These are phyloP conservation scores for Parnassius smintheus DNA, from an alignment of 2,888 invertebrate species.

Conservation along the genomic window DNA sequence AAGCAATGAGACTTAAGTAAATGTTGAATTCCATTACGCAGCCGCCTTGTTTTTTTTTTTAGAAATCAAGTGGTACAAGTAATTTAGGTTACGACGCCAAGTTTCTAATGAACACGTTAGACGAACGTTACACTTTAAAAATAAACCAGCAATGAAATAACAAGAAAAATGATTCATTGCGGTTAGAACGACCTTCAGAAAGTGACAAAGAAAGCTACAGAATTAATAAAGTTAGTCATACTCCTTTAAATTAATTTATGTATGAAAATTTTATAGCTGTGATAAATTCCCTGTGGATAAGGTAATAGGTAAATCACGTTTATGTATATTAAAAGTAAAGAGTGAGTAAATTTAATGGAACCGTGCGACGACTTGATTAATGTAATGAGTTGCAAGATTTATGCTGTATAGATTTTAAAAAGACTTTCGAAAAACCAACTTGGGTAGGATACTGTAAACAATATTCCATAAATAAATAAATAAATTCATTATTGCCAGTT, in stretches of 20 bases:
- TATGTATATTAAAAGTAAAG: conserved; percentile 6
- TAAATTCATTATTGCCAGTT: too few relatives aligned
- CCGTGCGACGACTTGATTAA: neutral
- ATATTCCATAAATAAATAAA: too few relatives aligned
- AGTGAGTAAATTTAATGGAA: conserved; percentile 2
- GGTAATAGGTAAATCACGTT: conserved; percentile 5
- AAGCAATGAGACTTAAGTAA: too few relatives aligned
- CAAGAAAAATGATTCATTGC: conserved; percentile 18
- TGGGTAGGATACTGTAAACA: too few relatives aligned
- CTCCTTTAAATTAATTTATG: conserved; percentile 10
- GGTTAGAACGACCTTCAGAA: conserved; percentile 19
- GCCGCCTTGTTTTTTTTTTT: too few relatives aligned
- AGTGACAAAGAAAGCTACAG: conserved; percentile 22
- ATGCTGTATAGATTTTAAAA: too few relatives aligned
- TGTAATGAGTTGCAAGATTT: neutral
- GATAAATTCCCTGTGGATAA: conserved; percentile 14
- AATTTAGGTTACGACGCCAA: too few relatives aligned
- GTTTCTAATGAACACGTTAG: neutral
- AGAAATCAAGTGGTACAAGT: too few relatives aligned
- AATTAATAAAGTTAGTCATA: conserved; percentile 17
- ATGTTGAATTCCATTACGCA: too few relatives aligned
- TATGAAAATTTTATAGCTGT: conserved; percentile 13
- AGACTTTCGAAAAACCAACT: too few relatives aligned
- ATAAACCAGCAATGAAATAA: neutral
- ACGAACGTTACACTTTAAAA: neutral